Base-by-base conservation (phyloP, 2,113 vertebrate genomes). In the Aleadryas rufinucha region DNA sequence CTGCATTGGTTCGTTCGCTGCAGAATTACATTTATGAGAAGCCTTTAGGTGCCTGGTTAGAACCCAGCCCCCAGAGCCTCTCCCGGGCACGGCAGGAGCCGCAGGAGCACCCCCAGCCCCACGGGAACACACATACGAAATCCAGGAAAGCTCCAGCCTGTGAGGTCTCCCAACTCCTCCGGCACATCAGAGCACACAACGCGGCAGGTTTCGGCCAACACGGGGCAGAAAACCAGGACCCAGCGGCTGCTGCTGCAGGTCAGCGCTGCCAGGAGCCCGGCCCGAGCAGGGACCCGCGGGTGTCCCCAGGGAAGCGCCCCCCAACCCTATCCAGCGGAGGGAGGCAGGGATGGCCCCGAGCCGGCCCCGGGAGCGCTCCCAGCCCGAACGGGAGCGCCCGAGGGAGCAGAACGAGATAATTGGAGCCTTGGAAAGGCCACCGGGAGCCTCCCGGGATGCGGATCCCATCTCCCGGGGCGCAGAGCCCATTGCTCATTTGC, bases 181-280 rank as follows among this genome's bases (percentile, higher is more conserved):
- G 5, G 8, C 35, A 12, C 49, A 6, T 1, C 11, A 1, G 5
- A 7, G 7, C 30, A 4, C 23, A 21, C 59, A 10, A 1, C 0
- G 0, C 1, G 4, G 19, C 0, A 0, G 1, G 7, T 13, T 4
- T 30, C 27, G 10, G 5, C 30, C 30, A 21, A 1, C 20, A 7
- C 30, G 8, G 6, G 4, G 2, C 11, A 33, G 7, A 11, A 21
- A 16, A 12, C 7, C 31, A 2, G 52, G 31, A 16, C 4, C 8
- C 28, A 45, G 17, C 13, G 10, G 41, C 41, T 37, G 20, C 27
- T 37, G 44, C 56, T 22, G 26, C 50, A 11, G 33, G 20, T 10
- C 76, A 24, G 49, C 39, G 3, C 31, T 35, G 60, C 60, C 39
- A 1, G 24, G 37, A 22, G 47, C 16, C 35, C 16, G 11, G 21